Evolutionary conservation across 1,140 invertebrate genomes (phyloP).

Genomic region (Leptinotarsa undecemlineata): DNA sequence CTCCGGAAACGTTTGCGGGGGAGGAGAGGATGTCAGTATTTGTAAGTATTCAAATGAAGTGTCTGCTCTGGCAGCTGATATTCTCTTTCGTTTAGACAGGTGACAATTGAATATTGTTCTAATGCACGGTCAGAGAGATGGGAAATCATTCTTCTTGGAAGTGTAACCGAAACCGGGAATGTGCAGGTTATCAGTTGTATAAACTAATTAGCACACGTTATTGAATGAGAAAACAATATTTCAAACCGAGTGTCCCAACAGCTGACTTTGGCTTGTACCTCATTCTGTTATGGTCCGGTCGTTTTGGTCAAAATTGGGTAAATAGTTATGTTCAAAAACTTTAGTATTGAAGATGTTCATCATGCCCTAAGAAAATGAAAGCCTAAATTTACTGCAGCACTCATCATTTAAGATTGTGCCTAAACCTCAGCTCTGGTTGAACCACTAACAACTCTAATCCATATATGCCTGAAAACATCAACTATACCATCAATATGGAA

Average conservation of each 20-base stretch:
- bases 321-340: too few species aligned
- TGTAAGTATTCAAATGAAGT: constrained; percentile 22
- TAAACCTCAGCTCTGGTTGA: too few species aligned
- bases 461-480: too few species aligned
- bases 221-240: not conserved
- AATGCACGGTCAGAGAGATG: not conserved
- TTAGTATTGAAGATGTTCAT: too few species aligned
- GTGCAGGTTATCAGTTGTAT: not conserved
- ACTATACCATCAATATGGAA: too few species aligned
- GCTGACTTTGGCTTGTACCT: not conserved
- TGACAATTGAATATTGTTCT: constrained; percentile 1
- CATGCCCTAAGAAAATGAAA: too few species aligned
- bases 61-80: constrained; percentile 13
- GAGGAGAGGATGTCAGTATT: constrained; percentile 9
- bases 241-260: not conserved
- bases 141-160: not conserved
- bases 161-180: not conserved
- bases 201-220: not conserved
- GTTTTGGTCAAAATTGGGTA: not conserved
- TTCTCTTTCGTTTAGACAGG: constrained; percentile 12
- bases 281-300: not conserved
- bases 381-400: too few species aligned
- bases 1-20: constrained; percentile 20
- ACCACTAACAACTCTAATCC: too few species aligned
- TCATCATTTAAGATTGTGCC: too few species aligned